Percentiles rank a stretch among this genome's conserved stretches.
Evolutionary conservation across 2,113 vertebrate genomes (phyloP).

Genomic region (Sander lucioperca): DNA sequence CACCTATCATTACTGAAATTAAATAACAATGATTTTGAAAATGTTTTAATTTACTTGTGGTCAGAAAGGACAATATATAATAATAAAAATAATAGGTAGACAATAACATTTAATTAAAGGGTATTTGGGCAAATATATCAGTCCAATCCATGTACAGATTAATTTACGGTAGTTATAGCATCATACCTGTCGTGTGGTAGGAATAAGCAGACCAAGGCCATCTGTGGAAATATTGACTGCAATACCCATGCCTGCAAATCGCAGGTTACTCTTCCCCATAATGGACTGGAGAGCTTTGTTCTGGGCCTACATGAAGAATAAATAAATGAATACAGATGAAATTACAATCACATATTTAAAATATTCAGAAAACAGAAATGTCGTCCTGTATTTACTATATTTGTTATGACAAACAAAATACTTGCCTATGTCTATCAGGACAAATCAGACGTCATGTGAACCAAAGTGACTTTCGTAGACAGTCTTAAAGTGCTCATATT

Average conservation of each 20-base stretch:
- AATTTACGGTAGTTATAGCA: background rate
- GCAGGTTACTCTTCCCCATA: constrained; percentile 96
- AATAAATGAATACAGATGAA: background rate
- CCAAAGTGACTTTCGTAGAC: background rate
- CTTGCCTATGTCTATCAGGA: background rate
- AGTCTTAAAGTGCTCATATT: background rate
- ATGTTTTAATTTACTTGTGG: too few species aligned
- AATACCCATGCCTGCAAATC: constrained; percentile 95
- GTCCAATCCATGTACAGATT: background rate
- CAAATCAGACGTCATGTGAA: background rate
- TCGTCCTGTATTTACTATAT: background rate
- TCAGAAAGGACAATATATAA: too few species aligned
- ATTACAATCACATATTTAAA: background rate
- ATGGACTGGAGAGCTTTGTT: constrained; percentile 93
- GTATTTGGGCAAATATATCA: background rate
- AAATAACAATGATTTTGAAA: too few species aligned
- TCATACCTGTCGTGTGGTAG: constrained; percentile 91
- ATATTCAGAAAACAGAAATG: background rate
- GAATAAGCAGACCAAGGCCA: constrained; percentile 92
- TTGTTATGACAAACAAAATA: background rate
- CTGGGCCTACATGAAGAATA: constrained; percentile 76
- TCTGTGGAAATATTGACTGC: constrained; percentile 93
- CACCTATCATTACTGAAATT: too few species aligned
- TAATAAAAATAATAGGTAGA: too few species aligned
- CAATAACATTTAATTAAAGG: background rate